A percentile compares a stretch with the other conserved stretches of the same genome.
phyloP scores from a whole-genome alignment of 2,797 vertebrate species.

The Aselliscus stoliczkanus region DNA sequence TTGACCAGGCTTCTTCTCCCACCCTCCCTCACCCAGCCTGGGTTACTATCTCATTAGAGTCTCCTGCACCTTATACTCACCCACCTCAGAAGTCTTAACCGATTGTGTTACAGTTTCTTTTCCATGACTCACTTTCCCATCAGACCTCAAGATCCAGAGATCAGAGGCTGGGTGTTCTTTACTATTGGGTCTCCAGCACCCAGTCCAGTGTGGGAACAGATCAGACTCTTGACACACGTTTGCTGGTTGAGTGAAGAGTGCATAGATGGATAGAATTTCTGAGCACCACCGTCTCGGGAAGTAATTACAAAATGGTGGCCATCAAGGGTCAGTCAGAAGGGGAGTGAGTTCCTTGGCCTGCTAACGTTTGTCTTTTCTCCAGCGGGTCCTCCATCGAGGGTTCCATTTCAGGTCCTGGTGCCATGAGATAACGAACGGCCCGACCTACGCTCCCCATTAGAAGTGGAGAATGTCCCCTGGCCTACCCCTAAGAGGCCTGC shows the following conservation, averaged over 20 bases:
- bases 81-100: neutral
- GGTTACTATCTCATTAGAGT: accelerated
- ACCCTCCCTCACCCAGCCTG: neutral
- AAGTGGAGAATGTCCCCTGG: neutral
- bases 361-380: no score
- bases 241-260: accelerated
- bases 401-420: neutral
- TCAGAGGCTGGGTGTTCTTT: neutral
- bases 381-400: neutral
- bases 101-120: accelerated
- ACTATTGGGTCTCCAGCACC: no score
- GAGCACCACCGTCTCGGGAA: neutral
- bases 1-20: neutral
- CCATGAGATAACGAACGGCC: neutral
- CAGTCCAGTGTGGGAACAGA: neutral
- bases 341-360: neutral
- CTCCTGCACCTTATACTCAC: neutral
- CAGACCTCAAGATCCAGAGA: no score
- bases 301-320: neutral
- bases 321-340: neutral
- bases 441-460: neutral
- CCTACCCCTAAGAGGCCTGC: neutral
- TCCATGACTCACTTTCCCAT: no score
- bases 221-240: neutral
- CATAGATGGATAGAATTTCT: neutral